Percentiles rank a stretch among this genome's conserved stretches.
Evolutionary conservation across 2,797 vertebrate genomes (phyloP).

Genomic region (Pachyuromys duprasi): DNA sequence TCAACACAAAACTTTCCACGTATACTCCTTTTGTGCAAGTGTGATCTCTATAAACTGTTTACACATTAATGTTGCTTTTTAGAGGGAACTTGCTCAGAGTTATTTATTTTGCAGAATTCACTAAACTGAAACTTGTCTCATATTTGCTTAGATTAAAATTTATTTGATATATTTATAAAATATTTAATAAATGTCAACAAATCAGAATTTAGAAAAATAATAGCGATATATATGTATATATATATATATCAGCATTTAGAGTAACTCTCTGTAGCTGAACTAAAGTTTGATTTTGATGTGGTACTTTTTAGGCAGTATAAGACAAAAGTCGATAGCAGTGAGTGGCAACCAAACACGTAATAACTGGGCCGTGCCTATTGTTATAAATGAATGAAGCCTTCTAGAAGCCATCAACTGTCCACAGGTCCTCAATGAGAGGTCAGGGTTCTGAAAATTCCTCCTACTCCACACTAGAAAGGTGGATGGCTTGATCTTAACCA

Average conservation of each 20-base stretch:
- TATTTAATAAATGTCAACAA: background rate
- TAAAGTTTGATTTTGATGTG: background rate
- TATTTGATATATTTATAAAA: background rate
- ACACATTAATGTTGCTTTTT: background rate
- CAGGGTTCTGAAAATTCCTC: background rate
- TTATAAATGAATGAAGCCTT: background rate
- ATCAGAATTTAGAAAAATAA: background rate
- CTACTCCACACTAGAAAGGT: background rate
- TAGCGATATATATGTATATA: background rate
- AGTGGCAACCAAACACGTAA: background rate
- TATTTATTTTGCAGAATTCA: conserved; percentile 44
- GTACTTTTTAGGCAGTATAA: background rate
- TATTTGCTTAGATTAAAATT: conserved; percentile 44
- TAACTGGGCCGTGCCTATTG: background rate
- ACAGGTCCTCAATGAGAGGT: background rate
- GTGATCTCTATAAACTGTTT: background rate
- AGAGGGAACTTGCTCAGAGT: background rate
- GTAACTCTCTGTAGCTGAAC: background rate
- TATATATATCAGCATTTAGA: background rate
- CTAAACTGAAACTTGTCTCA: background rate
- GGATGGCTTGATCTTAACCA: background rate
- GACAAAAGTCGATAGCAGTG: background rate
- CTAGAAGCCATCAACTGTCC: too few species aligned
- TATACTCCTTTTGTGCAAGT: background rate
- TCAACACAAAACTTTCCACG: background rate